These are phyloP conservation scores for Plutella xylostella DNA, from an alignment of 2,888 invertebrate species.

Conservation along the genomic window DNA sequence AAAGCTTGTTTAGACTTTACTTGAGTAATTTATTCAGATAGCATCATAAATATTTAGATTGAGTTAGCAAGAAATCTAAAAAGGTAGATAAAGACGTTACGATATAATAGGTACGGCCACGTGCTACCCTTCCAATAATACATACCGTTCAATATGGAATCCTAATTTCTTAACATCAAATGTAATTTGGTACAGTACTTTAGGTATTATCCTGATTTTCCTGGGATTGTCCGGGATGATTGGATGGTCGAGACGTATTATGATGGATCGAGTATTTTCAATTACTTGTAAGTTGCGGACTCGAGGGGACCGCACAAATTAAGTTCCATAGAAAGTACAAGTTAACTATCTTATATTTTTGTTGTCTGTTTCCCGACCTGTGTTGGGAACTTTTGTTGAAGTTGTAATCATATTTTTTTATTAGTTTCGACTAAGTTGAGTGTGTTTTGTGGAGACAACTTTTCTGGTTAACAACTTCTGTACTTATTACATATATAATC, in stretches of 20 bases:
- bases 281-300: slow-evolving; percentile 18
- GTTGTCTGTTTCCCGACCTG: not conserved
- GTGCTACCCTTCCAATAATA: too few species aligned
- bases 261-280: slow-evolving; percentile 34
- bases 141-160: too few species aligned
- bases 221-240: too few species aligned
- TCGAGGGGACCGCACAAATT: slow-evolving; percentile 27
- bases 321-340: slow-evolving; percentile 19
- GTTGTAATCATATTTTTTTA: not conserved
- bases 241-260: slow-evolving; percentile 34
- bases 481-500: too few species aligned
- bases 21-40: not conserved
- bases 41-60: not conserved
- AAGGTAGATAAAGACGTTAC: not conserved
- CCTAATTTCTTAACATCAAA: too few species aligned
- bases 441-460: too few species aligned
- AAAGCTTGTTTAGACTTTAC: not conserved
- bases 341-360: not conserved
- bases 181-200: too few species aligned
- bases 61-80: not conserved
- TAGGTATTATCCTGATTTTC: too few species aligned
- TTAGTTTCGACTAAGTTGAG: not conserved
- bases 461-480: too few species aligned
- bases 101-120: too few species aligned
- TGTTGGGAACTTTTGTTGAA: not conserved